Conservation (phyloP, 2,113 vertebrate genomes). For the Connochaetes taurinus region DNA sequence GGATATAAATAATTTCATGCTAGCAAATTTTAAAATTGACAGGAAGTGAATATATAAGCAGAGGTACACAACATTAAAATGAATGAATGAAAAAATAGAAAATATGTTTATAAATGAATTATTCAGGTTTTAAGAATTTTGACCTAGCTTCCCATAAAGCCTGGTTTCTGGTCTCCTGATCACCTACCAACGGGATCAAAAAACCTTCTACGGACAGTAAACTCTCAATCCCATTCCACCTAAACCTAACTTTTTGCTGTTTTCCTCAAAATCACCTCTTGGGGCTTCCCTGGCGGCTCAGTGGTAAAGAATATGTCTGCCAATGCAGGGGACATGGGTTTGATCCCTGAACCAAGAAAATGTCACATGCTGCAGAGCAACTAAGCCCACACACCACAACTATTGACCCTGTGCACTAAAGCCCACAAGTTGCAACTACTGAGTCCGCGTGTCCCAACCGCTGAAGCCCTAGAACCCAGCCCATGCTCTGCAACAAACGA, state of each 20-base stretch:
- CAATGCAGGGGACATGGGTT: background rate
- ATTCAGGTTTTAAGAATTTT: background rate
- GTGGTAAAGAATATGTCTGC: background rate
- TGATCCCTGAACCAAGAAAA: background rate
- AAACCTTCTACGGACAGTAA: background rate
- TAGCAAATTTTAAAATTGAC: background rate
- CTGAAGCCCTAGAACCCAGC: background rate
- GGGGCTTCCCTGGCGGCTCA: background rate
- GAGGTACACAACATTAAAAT: background rate
- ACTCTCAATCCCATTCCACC: background rate
- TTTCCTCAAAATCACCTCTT: background rate
- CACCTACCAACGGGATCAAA: background rate
- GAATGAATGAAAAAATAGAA: background rate
- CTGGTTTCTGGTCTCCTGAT: background rate
- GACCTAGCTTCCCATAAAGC: background rate
- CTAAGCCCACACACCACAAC: background rate
- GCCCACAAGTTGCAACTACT: background rate
- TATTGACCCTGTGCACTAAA: background rate
- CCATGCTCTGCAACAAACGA: background rate
- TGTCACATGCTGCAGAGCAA: background rate
- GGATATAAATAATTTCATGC: background rate
- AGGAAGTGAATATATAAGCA: background rate
- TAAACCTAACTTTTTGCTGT: background rate
- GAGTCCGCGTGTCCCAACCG: accelerated
- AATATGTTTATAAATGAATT: background rate